These are phyloP conservation scores for Amblyjoppa proteus DNA, from an alignment of 2,888 invertebrate genomes.

Conservation along the genomic window DNA sequence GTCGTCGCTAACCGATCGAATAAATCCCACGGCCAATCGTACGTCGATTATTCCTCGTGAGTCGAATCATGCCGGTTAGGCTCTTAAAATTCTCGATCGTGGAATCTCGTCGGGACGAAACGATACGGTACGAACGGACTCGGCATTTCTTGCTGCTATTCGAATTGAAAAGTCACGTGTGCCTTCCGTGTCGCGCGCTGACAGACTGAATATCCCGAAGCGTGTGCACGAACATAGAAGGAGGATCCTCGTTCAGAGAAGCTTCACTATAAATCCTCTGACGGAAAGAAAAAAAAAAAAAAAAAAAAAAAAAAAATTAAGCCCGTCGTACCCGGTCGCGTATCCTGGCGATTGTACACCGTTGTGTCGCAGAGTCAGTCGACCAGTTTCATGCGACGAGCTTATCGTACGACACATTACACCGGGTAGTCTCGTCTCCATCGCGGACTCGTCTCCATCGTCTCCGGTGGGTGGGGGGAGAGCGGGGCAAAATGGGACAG, in stretches of 20 bases:
- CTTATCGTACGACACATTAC: slow-evolving; percentile 65
- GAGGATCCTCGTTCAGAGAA: background rate
- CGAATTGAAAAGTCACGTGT: slow-evolving; percentile 47
- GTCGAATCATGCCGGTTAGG: slow-evolving; percentile 32
- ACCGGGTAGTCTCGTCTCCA: slow-evolving; percentile 24
- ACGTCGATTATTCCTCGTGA: slow-evolving; percentile 45
- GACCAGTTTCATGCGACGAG: slow-evolving; percentile 54
- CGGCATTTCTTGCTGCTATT: slow-evolving; percentile 16
- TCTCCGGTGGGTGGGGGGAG: slow-evolving; percentile 6
- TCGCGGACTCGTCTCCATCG: slow-evolving; percentile 1
- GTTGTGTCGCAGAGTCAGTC: background rate
- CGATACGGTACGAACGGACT: slow-evolving; percentile 16
- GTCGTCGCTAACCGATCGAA: background rate
- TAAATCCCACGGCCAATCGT: slow-evolving; percentile 56
- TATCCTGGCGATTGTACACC: background rate
- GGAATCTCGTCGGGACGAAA: slow-evolving; percentile 33
- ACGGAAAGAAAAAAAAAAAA: slow-evolving; percentile 13
- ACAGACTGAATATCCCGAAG: slow-evolving; percentile 44
- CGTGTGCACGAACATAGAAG: slow-evolving; percentile 17
- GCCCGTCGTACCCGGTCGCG: background rate
- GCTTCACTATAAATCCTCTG: slow-evolving; percentile 54
- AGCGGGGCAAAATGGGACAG: too few species aligned
- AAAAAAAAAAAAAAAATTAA: too few species aligned
- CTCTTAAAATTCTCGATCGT: slow-evolving; percentile 57
- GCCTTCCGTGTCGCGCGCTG: slow-evolving; percentile 18